These are phyloP conservation scores for Galendromus occidentalis DNA, from an alignment of 1,140 invertebrate species.

Conservation along the genomic window DNA sequence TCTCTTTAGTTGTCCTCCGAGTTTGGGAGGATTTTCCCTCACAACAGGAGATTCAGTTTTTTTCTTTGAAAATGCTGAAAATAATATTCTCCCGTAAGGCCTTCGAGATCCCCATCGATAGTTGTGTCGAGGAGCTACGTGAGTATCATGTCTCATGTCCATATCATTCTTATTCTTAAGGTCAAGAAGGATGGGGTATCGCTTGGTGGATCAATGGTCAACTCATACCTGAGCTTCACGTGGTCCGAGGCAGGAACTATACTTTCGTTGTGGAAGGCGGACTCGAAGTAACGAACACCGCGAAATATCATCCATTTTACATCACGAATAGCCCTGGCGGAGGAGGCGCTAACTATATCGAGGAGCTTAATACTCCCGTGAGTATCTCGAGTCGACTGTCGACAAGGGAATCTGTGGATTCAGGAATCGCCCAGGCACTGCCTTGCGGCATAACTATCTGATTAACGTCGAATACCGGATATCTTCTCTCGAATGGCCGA, in stretches of 20 bases:
- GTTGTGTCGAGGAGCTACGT: background rate
- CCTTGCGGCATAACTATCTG: too few species aligned
- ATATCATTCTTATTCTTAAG: conserved; percentile 33
- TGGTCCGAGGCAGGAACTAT: conserved; percentile 69
- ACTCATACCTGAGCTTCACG: conserved; percentile 72
- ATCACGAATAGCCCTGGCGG: conserved; percentile 79
- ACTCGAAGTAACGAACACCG: conserved; percentile 47
- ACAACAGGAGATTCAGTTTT: background rate
- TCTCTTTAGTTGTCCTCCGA: background rate
- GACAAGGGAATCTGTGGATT: too few species aligned
- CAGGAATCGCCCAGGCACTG: too few species aligned
- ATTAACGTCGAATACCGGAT: too few species aligned
- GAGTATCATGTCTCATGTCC: background rate
- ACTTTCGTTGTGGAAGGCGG: conserved; percentile 78
- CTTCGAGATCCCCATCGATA: background rate
- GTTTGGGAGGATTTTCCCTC: background rate
- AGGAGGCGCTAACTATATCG: conserved; percentile 61
- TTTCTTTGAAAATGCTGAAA: background rate
- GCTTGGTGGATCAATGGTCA: conserved; percentile 89
- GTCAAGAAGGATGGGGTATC: conserved; percentile 76
- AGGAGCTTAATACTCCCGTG: conserved; percentile 41
- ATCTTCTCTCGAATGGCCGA: too few species aligned
- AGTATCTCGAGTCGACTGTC: background rate
- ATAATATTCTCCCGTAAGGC: background rate
- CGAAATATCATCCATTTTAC: conserved; percentile 81